Base-by-base conservation (phyloP, 2,797 vertebrate genomes). In the Micrastur ruficollis region DNA sequence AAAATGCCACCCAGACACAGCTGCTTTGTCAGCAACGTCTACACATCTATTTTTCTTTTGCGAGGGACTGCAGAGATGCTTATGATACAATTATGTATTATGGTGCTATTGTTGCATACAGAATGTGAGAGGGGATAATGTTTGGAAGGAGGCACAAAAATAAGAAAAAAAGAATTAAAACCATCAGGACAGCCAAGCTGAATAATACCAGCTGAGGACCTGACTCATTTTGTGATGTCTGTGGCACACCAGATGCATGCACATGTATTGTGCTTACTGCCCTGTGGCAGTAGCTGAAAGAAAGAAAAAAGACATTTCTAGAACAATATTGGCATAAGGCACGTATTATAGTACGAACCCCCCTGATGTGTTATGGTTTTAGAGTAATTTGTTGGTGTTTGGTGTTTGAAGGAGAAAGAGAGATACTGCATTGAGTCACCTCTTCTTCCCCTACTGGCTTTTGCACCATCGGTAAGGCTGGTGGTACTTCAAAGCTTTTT, bases 281-380 rank as follows among this genome's bases (percentile, higher is more conserved):
- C 95, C 85, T 79, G 73, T 81, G 95, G 94, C 96, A 95, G 87
- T 14, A 84, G 82, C 93, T 93, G 73, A 81, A 79, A 86, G 89
- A 78, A 93, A 94, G 89, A 86, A 96, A 75, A 53, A 94, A 95
- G 75, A 20, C 75, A 61, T 95, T 96, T 95, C 89, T 81, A 91
- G 94, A 97, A 97, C 96, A 97, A 97, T 96, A 58, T 87, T 94
- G 91, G 96, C 93, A 72, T 55, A 58, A 93, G 70, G 81, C 76
- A 66, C 2, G 2, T 81, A 84, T 88, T 94, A 87, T 78, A 86
- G 46, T 22, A 27, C 68, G 62, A 78, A 52, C 59, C 65, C 78
- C 70, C 89, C 79, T 26, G 34, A 72, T 23, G 66, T 10, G 18
- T 84, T 91, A 70, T 78, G 89, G 91, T 72, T 95, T 95, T 76